These are phyloP conservation scores for Beris chalybata DNA, from an alignment of 2,888 invertebrate genomes.

Conservation along the genomic window DNA sequence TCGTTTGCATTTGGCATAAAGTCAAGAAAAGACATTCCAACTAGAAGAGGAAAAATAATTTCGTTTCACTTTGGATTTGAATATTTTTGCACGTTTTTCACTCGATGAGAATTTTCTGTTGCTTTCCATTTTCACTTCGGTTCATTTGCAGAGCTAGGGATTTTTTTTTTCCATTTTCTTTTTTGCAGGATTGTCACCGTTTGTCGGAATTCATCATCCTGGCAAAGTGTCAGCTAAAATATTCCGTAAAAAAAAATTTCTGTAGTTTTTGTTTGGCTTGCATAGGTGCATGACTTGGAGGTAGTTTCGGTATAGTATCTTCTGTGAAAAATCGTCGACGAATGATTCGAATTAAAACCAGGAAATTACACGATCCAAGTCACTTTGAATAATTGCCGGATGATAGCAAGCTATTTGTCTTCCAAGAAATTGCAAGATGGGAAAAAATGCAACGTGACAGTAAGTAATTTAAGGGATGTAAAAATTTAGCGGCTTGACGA, in stretches of 20 bases:
- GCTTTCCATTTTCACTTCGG: too few relatives aligned
- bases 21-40: too few relatives aligned
- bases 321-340: neutral
- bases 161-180: neutral
- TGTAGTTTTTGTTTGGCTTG: constrained; percentile 1
- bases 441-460: constrained; percentile 21
- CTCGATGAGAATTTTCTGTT: too few relatives aligned
- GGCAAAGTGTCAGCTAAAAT: constrained; percentile 15
- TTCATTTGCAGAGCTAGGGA: too few relatives aligned
- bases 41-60: too few relatives aligned
- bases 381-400: constrained; percentile 31
- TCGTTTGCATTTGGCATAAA: too few relatives aligned
- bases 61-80: too few relatives aligned
- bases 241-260: constrained; percentile 8
- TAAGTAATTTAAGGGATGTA: neutral
- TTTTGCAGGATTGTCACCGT: neutral
- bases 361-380: constrained; percentile 27
- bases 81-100: too few relatives aligned
- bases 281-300: too few relatives aligned
- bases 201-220: constrained; percentile 4
- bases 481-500: neutral
- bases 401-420: constrained; percentile 23
- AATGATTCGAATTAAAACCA: constrained; percentile 30
- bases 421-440: neutral
- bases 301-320: neutral